Base-by-base conservation (phyloP, 2,888 invertebrate genomes). In the Zaprionus bogoriensis region DNA sequence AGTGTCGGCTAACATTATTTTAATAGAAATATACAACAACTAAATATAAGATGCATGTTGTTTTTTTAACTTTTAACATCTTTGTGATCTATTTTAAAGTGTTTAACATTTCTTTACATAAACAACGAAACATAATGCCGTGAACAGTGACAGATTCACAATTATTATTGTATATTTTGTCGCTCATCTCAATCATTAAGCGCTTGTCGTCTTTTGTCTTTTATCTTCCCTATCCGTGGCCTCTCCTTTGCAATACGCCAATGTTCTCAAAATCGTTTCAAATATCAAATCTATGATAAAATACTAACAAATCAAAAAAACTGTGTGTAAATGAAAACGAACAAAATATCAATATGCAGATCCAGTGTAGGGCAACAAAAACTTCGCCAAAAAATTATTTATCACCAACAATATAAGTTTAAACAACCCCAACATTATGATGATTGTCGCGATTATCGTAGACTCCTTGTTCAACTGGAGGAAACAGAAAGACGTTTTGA, bases 401-500 rank as follows among this genome's bases (percentile, higher is more conserved):
- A 89, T 79, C 89, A 89, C 78, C 88, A 88, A 87, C 89, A 86
- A 87, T 87, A 89, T 79, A 89, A 87, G 77, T 87, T 88, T 74
- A 88, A 88, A 80, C 84, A 89, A 89, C 87, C 88, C 12, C 87
- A 89, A 89, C 88, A 89, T 87, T 89, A 89, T 89, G 91, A 91
- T 87, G 90, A 91, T 82, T 90, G 90, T 90, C 91, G 90, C 88
- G 90, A 89, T 89, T 89, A 89, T 90, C 92, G 79, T 92, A 96
- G 98, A 91, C 93, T 98, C 88, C 92, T 98, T 78, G 95, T 97
- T 60, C 98, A 98, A 92, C 92, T 98, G 88, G 98, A 98, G 91
- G 98, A 98, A 92, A 98, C 98, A 75, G 97, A 97, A 91, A 93
- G 95, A 84, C 96, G 97, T 72, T 98, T 99, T 91, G 97, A 98